These are phyloP conservation scores for Alauda arvensis DNA, from an alignment of 2,797 vertebrate genomes.

Conservation along the genomic window DNA sequence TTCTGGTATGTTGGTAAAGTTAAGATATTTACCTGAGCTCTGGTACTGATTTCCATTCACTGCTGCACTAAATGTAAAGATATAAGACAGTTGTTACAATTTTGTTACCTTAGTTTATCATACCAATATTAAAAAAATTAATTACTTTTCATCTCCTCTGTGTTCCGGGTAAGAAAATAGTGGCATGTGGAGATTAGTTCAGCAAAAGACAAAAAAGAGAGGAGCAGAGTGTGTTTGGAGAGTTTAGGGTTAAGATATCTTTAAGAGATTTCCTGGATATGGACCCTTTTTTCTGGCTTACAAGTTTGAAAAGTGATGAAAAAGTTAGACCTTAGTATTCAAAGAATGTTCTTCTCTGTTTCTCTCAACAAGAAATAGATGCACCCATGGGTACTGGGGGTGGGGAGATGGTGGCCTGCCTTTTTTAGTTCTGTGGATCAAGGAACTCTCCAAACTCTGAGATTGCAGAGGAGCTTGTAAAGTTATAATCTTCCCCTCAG, in stretches of 20 bases:
- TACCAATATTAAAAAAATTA: neutral
- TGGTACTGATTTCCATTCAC: neutral
- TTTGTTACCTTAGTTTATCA: neutral
- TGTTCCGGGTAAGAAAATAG: neutral
- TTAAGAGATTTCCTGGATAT: neutral
- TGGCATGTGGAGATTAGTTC: neutral
- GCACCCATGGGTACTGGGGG: neutral
- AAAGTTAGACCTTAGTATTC: neutral
- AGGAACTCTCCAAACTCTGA: neutral
- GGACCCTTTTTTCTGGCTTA: neutral
- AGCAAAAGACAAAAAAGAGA: neutral
- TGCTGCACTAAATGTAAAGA: neutral
- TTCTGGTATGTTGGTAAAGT: neutral
- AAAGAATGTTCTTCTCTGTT: neutral
- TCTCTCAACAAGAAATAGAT: neutral
- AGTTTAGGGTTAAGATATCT: neutral
- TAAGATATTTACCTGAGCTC: neutral
- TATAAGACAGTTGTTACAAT: neutral
- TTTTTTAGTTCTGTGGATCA: neutral
- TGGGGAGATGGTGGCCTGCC: too few relatives aligned
- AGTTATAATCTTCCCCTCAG: neutral
- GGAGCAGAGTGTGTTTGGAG: neutral
- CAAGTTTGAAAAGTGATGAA: neutral
- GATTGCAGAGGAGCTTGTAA: neutral
- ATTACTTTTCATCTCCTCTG: neutral